phyloP scores from a whole-genome alignment of 2,888 invertebrate genomes.

The Holacanthella duospinosa region DNA sequence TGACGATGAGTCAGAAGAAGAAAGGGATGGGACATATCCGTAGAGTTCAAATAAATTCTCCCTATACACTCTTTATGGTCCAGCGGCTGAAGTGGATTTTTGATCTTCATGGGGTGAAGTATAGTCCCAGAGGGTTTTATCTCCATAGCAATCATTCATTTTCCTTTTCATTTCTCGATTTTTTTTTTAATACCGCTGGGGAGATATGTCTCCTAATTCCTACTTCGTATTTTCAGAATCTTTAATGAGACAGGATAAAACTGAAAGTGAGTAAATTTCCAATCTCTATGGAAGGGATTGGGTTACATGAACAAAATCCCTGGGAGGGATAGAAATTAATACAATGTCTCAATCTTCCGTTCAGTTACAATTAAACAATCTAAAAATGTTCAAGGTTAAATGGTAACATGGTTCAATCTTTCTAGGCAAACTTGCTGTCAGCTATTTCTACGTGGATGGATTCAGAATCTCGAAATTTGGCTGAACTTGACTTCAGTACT shows the following conservation, averaged over 20 bases:
- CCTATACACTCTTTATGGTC: neutral
- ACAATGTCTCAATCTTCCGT: too few relatives aligned
- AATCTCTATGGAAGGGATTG: neutral
- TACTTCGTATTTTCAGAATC: neutral
- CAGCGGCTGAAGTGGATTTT: neutral
- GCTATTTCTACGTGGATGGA: slow-evolving; percentile 14
- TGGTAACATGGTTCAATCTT: neutral
- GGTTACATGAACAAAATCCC: neutral
- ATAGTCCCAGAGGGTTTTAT: slow-evolving; percentile 14
- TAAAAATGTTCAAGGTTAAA: neutral
- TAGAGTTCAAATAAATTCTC: neutral
- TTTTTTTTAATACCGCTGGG: neutral
- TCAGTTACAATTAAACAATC: neutral
- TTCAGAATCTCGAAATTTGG: slow-evolving; percentile 6
- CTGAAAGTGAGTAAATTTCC: neutral
- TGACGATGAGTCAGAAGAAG: slow-evolving; percentile 3
- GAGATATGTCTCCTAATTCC: neutral
- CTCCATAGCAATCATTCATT: slow-evolving; percentile 11
- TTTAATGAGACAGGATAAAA: neutral
- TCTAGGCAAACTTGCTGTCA: slow-evolving; percentile 18
- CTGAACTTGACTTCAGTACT: slow-evolving; percentile 9
- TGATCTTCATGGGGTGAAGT: slow-evolving; percentile 9
- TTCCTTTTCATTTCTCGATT: too few relatives aligned
- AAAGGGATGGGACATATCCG: neutral
- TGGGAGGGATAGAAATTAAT: neutral